Conservation (phyloP, 2,888 invertebrate genomes). For the Iselma pallidipennis region DNA sequence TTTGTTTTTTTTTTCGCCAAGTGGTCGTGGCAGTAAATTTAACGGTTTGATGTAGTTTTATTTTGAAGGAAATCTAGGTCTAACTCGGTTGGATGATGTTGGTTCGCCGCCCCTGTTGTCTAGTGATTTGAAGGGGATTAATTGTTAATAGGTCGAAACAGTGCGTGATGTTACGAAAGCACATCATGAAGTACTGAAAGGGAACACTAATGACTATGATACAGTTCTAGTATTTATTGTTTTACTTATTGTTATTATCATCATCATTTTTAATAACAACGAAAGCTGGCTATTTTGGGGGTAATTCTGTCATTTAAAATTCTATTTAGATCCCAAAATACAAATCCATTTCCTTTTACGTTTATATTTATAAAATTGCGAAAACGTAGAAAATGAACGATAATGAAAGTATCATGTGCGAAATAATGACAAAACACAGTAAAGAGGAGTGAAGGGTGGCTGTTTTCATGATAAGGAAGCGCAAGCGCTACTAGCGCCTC, state of each 20-base stretch:
- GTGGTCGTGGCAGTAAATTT: neutral
- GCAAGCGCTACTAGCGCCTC: constrained; percentile 28
- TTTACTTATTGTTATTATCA: neutral
- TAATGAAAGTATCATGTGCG: constrained; percentile 28
- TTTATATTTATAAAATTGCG: constrained; percentile 1
- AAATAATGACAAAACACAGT: constrained; percentile 23
- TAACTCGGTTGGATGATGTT: neutral
- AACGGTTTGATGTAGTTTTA: neutral
- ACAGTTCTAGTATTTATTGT: neutral
- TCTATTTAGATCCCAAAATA: neutral
- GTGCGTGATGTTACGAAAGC: neutral
- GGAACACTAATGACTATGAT: neutral
- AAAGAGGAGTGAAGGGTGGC: neutral
- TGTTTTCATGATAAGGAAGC: constrained; percentile 22
- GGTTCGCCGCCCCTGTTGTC: neutral
- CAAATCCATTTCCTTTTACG: constrained; percentile 2
- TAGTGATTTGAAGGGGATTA: neutral
- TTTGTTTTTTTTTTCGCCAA: neutral
- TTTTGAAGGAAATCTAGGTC: neutral
- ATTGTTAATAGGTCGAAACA: neutral
- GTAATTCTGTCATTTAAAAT: neutral
- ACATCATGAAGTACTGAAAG: neutral
- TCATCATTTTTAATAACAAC: no score
- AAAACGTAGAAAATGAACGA: constrained; percentile 6
- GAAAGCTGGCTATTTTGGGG: no score